Percentiles rank a stretch among this genome's conserved stretches.
These are phyloP conservation scores for Hyalella azteca DNA, from an alignment of 2,888 invertebrate genomes.

Conservation along the genomic window DNA sequence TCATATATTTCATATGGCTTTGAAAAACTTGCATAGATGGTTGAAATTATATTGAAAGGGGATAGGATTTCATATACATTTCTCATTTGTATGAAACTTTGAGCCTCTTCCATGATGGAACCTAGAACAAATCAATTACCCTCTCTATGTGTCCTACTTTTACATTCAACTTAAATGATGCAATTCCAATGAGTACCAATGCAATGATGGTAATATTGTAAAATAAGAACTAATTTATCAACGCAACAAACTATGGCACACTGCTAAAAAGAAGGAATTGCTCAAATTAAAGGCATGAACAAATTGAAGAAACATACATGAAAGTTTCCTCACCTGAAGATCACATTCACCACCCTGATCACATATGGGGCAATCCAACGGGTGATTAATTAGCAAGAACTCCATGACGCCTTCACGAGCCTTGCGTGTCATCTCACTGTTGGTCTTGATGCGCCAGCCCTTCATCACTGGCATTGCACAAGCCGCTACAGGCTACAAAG, in stretches of 20 bases:
- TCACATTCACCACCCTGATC: conserved; percentile 83
- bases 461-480: conserved; percentile 99
- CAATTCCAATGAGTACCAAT: neutral
- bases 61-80: too few relatives aligned
- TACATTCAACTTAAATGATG: too few relatives aligned
- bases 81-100: too few relatives aligned
- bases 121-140: too few relatives aligned
- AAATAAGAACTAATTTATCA: too few relatives aligned
- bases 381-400: conserved; percentile 97
- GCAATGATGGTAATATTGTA: too few relatives aligned
- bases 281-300: neutral
- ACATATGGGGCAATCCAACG: conserved; percentile 98
- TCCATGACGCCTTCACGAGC: conserved; percentile 95
- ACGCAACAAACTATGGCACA: too few relatives aligned
- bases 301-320: neutral
- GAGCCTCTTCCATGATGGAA: too few relatives aligned
- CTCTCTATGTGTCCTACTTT: too few relatives aligned
- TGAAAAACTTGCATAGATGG: too few relatives aligned
- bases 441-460: conserved; percentile 98
- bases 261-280: neutral
- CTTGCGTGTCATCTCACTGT: conserved; percentile 88
- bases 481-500: conserved; percentile 84
- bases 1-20: too few relatives aligned
- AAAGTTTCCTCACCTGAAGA: conserved; percentile 62
- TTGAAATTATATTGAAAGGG: too few relatives aligned